Evolutionary conservation across 2,797 vertebrate genomes (phyloP), one percentile per base, ranked within the genome.

Genomic region (Falco berigora): DNA sequence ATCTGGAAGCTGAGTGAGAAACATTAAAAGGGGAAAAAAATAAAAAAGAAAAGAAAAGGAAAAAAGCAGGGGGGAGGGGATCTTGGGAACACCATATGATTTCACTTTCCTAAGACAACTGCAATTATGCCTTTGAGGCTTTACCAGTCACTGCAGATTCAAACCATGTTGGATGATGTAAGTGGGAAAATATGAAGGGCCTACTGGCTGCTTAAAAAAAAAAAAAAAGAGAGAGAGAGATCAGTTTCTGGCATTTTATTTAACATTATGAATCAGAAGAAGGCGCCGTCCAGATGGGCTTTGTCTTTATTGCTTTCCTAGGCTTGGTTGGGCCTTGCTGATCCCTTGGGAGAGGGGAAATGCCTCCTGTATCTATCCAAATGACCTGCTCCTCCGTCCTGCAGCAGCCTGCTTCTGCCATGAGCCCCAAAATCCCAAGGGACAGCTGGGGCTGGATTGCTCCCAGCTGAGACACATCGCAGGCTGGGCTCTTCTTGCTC

Each of bases 121-220:
- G 94, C 97, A 90, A 87, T 97, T 88, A 94, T 86, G 96, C 96
- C 94, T 97, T 92, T 59, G 96, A 97, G 98, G 97, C 91, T 95
- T 96, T 94, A 92, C 82, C 93, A 95, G 97, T 95, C 96, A 72
- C 96, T 97, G 93, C 74, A 93, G 97, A 97, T 96, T 95, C 97
- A 96, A 97, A 97, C 97, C 96, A 68, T 93, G 97, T 67, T 44
- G 84, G 91, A 93, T 98, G 98, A 98, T 97, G 98, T 98, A 97
- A 98, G 96, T 96, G 98, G 98, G 97, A 98, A 98, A 98, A 42
- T 96, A 98, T 98, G 98, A 97, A 55, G 55, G 85, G 46, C 68
- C 84, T 92, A 95, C 87, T 95, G 95, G 93, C 80, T 95, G 84
- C 58, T 90, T 10, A 11, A 66, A 82, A 74, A n/a, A 53, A 71